Percentiles rank a stretch among this genome's conserved stretches.
Conservation (phyloP, 1,140 invertebrate genomes). For the Drosophila mojavensis region DNA sequence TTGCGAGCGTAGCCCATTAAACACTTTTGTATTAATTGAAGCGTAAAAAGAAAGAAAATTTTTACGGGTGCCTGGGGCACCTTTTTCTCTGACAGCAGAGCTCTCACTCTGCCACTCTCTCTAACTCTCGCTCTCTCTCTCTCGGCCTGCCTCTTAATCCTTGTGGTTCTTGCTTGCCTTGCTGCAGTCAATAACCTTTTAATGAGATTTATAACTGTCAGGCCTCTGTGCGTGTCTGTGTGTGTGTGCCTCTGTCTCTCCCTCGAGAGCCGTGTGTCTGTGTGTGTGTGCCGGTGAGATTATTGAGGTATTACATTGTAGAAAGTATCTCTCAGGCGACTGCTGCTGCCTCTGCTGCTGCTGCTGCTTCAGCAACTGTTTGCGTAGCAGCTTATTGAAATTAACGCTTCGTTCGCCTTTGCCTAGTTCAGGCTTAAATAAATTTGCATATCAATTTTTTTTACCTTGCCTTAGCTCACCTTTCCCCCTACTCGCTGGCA, state of each 20-base stretch:
- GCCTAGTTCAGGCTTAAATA: conserved; percentile 75
- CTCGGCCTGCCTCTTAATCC: conserved; percentile 51
- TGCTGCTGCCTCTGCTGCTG: conserved; percentile 17
- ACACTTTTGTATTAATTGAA: conserved; percentile 82
- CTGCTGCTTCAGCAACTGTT: conserved; percentile 39
- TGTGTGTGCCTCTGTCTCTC: conserved; percentile 28
- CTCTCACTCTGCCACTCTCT: conserved; percentile 19
- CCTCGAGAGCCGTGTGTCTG: conserved; percentile 31
- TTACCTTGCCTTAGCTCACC: background rate
- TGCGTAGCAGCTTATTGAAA: conserved; percentile 69
- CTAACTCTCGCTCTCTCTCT: conserved; percentile 22
- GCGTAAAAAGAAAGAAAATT: conserved; percentile 77
- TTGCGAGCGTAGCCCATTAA: conserved; percentile 38
- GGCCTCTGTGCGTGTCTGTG: conserved; percentile 15
- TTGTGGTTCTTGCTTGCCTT: conserved; percentile 40
- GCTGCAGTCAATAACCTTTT: conserved; percentile 78
- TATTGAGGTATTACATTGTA: conserved; percentile 73
- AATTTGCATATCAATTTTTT: conserved; percentile 76
- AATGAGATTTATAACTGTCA: conserved; percentile 80
- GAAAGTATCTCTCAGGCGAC: conserved; percentile 43
- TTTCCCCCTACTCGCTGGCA: too few relatives aligned
- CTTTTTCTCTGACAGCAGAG: conserved; percentile 17
- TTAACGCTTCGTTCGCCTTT: conserved; percentile 46
- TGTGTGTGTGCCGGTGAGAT: conserved; percentile 64
- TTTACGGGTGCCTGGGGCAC: conserved; percentile 42